These are phyloP conservation scores for Nineta flava DNA, from an alignment of 2,888 invertebrate species.

Conservation along the genomic window DNA sequence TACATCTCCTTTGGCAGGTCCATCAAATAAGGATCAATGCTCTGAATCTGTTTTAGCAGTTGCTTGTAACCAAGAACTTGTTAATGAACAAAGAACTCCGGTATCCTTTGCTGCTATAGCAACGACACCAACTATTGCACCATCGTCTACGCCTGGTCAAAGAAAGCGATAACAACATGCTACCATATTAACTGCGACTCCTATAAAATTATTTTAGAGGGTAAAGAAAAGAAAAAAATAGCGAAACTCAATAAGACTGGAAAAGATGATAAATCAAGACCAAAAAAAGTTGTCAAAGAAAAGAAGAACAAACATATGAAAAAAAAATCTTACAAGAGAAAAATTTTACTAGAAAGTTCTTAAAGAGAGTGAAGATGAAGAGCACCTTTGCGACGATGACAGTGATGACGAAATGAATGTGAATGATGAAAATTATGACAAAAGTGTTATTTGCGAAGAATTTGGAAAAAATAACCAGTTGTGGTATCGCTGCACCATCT, in stretches of 20 bases:
- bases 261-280: slow-evolving; percentile 13
- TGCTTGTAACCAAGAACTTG: slow-evolving; percentile 13
- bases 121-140: slow-evolving; percentile 15
- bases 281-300: slow-evolving; percentile 13
- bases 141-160: slow-evolving; percentile 13
- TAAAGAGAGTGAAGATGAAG: slow-evolving; percentile 11
- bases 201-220: slow-evolving; percentile 10
- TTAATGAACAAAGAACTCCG: slow-evolving; percentile 12
- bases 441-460: slow-evolving; percentile 12
- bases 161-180: slow-evolving; percentile 13
- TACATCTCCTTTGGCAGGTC: slow-evolving; percentile 11
- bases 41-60: slow-evolving; percentile 13
- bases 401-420: slow-evolving; percentile 14
- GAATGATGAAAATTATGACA: slow-evolving; percentile 11
- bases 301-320: slow-evolving; percentile 13
- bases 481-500: slow-evolving; percentile 16
- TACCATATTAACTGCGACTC: slow-evolving; percentile 11
- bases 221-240: slow-evolving; percentile 13
- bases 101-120: slow-evolving; percentile 16
- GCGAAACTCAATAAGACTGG: slow-evolving; percentile 12
- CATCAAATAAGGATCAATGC: slow-evolving; percentile 10
- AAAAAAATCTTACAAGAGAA: slow-evolving; percentile 14
- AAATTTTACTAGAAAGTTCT: slow-evolving; percentile 7
- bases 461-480: slow-evolving; percentile 15
- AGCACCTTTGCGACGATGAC: slow-evolving; percentile 9